Conservation (phyloP, 2,113 vertebrate genomes). For the Psettodes erumei region DNA sequence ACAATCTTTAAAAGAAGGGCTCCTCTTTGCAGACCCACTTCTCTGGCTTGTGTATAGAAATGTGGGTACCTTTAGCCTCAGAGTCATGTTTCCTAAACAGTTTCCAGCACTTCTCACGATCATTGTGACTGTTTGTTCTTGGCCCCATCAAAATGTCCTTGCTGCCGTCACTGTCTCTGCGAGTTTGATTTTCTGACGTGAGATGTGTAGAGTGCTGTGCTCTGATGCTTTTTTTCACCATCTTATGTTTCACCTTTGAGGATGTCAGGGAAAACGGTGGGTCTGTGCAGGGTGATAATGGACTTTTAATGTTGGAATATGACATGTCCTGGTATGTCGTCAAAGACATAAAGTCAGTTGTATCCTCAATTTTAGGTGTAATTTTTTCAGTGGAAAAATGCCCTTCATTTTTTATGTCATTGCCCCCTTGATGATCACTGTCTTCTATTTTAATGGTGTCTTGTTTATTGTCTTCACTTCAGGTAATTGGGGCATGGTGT, state of each 20-base stretch:
- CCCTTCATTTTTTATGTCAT: slow-evolving; percentile 62
- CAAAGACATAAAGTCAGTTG: slow-evolving; percentile 57
- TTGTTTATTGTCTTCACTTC: slow-evolving; percentile 88
- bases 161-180: slow-evolving; percentile 47
- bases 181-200: slow-evolving; percentile 47
- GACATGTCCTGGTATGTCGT: slow-evolving; percentile 66
- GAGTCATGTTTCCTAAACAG: slow-evolving; percentile 54
- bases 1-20: slow-evolving; percentile 58
- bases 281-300: slow-evolving; percentile 52
- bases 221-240: slow-evolving; percentile 59
- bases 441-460: slow-evolving; percentile 85
- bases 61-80: slow-evolving; percentile 49
- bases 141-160: slow-evolving; percentile 46
- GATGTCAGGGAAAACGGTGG: slow-evolving; percentile 45
- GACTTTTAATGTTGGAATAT: slow-evolving; percentile 57
- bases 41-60: slow-evolving; percentile 69
- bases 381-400: slow-evolving; percentile 54
- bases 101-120: slow-evolving; percentile 60
- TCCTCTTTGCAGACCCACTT: slow-evolving; percentile 78
- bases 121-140: slow-evolving; percentile 56
- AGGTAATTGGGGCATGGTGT: slow-evolving; percentile 89
- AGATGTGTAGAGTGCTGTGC: slow-evolving; percentile 56
- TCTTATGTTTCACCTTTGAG: slow-evolving; percentile 72
- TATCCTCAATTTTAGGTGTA: slow-evolving; percentile 68
- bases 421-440: slow-evolving; percentile 48